These are phyloP conservation scores for Drosophila robusta DNA, from an alignment of 2,888 invertebrate genomes.

Conservation along the genomic window DNA sequence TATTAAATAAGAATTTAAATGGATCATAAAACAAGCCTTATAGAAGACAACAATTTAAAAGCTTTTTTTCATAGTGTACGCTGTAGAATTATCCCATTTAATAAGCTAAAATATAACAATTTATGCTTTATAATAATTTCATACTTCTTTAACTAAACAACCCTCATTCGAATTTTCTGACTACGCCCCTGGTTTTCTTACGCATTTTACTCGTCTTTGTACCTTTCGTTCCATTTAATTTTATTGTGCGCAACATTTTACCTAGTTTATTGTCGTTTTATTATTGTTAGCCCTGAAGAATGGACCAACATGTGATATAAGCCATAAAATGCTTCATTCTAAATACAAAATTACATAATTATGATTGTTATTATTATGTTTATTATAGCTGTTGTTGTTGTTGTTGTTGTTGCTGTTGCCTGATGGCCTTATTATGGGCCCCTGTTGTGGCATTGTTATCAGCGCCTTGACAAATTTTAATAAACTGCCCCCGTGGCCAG, in stretches of 20 bases:
- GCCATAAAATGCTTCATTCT: slow-evolving; percentile 49
- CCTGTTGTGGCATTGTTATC: slow-evolving; percentile 66
- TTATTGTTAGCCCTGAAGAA: slow-evolving; percentile 27
- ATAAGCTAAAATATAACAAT: too few relatives aligned
- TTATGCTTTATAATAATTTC: too few relatives aligned
- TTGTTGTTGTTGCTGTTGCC: slow-evolving; percentile 43
- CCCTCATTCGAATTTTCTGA: not conserved
- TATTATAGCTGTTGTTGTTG: slow-evolving; percentile 28
- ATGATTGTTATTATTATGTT: slow-evolving; percentile 38
- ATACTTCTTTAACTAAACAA: too few relatives aligned
- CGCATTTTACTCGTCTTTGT: slow-evolving; percentile 12
- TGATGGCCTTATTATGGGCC: slow-evolving; percentile 46
- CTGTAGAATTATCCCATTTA: too few relatives aligned
- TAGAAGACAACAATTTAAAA: too few relatives aligned
- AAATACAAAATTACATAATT: slow-evolving; percentile 74
- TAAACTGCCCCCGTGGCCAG: slow-evolving; percentile 27
- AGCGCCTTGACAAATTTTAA: slow-evolving; percentile 60
- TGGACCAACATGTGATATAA: slow-evolving; percentile 33
- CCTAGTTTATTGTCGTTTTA: slow-evolving; percentile 65
- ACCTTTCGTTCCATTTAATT: slow-evolving; percentile 31
- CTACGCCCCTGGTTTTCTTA: slow-evolving; percentile 44
- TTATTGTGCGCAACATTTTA: slow-evolving; percentile 38
- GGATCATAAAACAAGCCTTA: too few relatives aligned
- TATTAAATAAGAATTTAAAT: too few relatives aligned
- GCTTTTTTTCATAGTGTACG: too few relatives aligned